phyloP scores from a whole-genome alignment of 2,113 vertebrate genomes.

The Octodon degus region DNA sequence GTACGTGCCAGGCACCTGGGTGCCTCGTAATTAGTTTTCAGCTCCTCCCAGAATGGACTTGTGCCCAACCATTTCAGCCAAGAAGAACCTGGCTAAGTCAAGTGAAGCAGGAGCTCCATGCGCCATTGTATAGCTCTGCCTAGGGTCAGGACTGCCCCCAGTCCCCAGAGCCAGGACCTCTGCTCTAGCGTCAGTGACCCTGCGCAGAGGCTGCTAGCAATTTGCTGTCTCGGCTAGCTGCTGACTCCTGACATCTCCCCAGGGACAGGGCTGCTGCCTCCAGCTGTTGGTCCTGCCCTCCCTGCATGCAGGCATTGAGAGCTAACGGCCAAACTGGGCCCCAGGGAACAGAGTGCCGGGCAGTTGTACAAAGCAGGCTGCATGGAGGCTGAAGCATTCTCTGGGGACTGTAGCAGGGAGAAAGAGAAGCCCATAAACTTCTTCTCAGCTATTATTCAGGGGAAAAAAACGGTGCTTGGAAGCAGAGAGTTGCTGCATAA shows the following conservation, averaged over 20 bases:
- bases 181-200: not conserved
- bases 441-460: not conserved
- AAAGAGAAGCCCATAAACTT: constrained; percentile 56
- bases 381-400: not conserved
- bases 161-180: not conserved
- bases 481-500: not conserved
- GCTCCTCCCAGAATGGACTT: not conserved
- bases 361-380: not conserved
- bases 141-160: not conserved
- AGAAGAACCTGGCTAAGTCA: not conserved
- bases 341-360: constrained; percentile 3
- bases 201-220: not conserved
- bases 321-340: constrained; percentile 66
- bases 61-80: not conserved
- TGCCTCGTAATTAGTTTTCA: not conserved
- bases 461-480: not conserved
- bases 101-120: accelerated
- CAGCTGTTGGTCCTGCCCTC: constrained; percentile 52
- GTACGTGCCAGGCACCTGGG: not conserved
- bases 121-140: not conserved
- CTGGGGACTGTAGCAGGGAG: not conserved
- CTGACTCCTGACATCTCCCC: constrained; percentile 49
- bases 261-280: constrained; percentile 28
- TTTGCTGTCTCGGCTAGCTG: not conserved
- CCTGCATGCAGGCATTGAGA: constrained; percentile 49